Evolutionary conservation across 2,888 invertebrate species (phyloP), one percentile per base, ranked within the genome.

Genomic region (Diploptera punctata): DNA sequence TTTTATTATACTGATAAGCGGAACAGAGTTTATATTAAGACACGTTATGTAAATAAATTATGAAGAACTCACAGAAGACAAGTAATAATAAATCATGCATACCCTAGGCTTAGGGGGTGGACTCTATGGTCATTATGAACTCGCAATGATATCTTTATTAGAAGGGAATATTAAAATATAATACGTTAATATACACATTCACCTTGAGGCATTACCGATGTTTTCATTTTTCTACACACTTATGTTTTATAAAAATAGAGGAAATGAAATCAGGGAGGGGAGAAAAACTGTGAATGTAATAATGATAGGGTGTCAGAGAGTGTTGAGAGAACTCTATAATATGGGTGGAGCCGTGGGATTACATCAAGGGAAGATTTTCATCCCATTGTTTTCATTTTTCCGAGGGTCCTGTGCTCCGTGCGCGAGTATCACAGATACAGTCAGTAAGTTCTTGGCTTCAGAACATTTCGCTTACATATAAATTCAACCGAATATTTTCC

Each of bases 361-460:
- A n/a, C 26, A 72, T 43, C 72, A 60, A 62, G 54, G 49, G n/a
- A n/a, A 16, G 54, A 67, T 44, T 72, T 72, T 72, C 61, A 72
- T 72, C 72, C 72, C 21, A 72, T 72, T 72, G 72, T 72, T 68
- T n/a, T 72, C n/a, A n/a, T n/a, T n/a, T n/a, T n/a, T n/a, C n/a
- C n/a, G n/a, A n/a, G n/a, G n/a, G n/a, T n/a, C n/a, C n/a, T n/a
- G n/a, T n/a, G n/a, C n/a, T n/a, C n/a, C n/a, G n/a, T n/a, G n/a
- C n/a, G n/a, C n/a, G n/a, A n/a, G n/a, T n/a, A n/a, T n/a, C n/a
- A n/a, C n/a, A n/a, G n/a, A n/a, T n/a, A n/a, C n/a, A n/a, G n/a
- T n/a, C n/a, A n/a, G n/a, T n/a, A n/a, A n/a, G n/a, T n/a, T n/a
- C n/a, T n/a, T n/a, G n/a, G n/a, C n/a, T n/a, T n/a, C n/a, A n/a